phyloP scores from a whole-genome alignment of 1,140 invertebrate species.

The Mylabris phalerata region DNA sequence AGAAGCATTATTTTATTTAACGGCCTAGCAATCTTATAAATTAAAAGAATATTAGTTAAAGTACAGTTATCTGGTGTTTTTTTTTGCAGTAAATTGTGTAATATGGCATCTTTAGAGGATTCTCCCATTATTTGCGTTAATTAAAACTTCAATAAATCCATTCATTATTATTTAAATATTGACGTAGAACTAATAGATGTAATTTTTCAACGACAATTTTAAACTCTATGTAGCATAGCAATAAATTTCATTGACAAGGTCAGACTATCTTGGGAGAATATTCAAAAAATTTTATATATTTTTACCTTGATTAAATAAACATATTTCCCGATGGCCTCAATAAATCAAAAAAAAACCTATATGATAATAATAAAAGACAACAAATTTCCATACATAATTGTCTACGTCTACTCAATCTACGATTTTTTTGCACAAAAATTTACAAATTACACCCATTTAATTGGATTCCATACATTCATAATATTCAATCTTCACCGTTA shows the following conservation, averaged over 20 bases:
- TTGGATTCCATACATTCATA: constrained; percentile 5
- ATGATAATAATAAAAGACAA: no score
- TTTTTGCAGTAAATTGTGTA: no score
- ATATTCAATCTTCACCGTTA: neutral
- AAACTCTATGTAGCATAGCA: constrained; percentile 5
- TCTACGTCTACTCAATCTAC: constrained; percentile 1
- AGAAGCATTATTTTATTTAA: no score
- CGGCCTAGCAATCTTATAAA: no score
- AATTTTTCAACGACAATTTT: constrained; percentile 16
- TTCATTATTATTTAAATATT: neutral
- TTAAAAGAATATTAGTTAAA: no score
- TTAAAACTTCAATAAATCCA: no score
- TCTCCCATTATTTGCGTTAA: no score
- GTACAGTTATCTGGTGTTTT: no score
- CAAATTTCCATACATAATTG: constrained; percentile 14
- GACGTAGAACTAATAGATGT: constrained; percentile 13
- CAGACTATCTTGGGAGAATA: constrained; percentile 14
- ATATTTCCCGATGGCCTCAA: constrained; percentile 14
- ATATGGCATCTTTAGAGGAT: no score
- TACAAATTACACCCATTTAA: constrained; percentile 4
- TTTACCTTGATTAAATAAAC: constrained; percentile 15
- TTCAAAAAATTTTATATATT: constrained; percentile 13
- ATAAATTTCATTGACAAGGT: constrained; percentile 16
- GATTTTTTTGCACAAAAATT: constrained; percentile 6
- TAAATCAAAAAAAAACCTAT: constrained; percentile 8